Evolutionary conservation across 2,888 invertebrate species (phyloP).

Genomic region (Megastigmus dorsalis): DNA sequence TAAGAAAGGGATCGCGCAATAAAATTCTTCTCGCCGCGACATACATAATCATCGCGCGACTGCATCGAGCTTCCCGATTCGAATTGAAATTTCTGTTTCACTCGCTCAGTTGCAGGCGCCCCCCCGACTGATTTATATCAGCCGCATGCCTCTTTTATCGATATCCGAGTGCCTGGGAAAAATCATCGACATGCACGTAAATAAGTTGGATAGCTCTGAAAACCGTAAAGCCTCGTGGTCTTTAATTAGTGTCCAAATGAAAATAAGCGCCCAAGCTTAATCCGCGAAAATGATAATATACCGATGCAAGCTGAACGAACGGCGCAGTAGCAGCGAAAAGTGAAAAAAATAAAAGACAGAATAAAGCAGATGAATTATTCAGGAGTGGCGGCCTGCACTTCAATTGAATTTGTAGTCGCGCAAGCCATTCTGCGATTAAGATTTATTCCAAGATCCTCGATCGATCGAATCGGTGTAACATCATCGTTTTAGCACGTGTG

Average conservation of each 20-base stretch:
- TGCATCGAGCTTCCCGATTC: too few species aligned
- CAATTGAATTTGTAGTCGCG: conserved; percentile 23
- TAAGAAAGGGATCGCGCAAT: not conserved
- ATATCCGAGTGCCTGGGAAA: too few species aligned
- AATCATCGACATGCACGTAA: too few species aligned
- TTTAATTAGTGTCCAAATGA: too few species aligned
- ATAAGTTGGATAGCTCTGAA: too few species aligned
- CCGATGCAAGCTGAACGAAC: not conserved
- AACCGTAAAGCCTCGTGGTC: too few species aligned
- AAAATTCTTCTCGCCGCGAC: not conserved
- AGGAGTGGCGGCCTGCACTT: not conserved
- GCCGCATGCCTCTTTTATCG: not conserved
- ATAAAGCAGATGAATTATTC: conserved; percentile 21
- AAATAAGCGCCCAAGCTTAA: not conserved
- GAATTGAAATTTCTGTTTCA: not conserved
- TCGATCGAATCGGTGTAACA: conserved; percentile 17
- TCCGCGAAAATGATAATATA: conserved; percentile 1
- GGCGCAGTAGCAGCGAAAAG: not conserved
- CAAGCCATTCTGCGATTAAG: not conserved
- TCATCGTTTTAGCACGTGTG: conserved; percentile 9
- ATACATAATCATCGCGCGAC: not conserved
- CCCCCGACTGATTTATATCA: not conserved
- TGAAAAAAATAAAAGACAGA: not conserved
- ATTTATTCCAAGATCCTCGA: conserved; percentile 2
- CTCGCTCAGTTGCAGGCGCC: not conserved